phyloP scores from a whole-genome alignment of 2,113 vertebrate species.

The Phrynosoma platyrhinos region DNA sequence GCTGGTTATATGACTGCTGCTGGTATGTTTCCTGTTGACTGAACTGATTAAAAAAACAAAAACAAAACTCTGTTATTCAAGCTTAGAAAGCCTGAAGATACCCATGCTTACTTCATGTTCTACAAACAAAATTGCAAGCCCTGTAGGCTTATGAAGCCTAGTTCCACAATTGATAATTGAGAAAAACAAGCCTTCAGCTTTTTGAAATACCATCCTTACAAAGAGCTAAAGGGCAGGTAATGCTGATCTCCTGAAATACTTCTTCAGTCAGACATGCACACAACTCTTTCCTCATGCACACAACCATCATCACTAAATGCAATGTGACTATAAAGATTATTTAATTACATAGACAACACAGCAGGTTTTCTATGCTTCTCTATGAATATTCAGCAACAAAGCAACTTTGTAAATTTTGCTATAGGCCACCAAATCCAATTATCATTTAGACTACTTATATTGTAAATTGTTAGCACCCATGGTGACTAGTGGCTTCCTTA shows the following conservation, averaged over 20 bases:
- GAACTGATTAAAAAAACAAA: slow-evolving; percentile 67
- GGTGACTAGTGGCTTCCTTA: neutral
- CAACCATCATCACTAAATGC: neutral
- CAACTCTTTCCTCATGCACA: neutral
- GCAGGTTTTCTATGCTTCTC: neutral
- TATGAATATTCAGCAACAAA: neutral
- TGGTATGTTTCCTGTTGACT: slow-evolving; percentile 74
- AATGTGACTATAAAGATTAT: neutral
- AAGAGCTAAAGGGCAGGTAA: slow-evolving; percentile 51
- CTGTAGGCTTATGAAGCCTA: slow-evolving; percentile 71
- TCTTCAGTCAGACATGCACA: neutral
- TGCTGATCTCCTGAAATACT: slow-evolving; percentile 46
- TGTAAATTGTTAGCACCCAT: slow-evolving; percentile 1
- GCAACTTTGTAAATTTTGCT: neutral
- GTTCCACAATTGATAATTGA: slow-evolving; percentile 76
- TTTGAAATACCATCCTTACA: slow-evolving; percentile 74
- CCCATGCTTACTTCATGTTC: slow-evolving; percentile 75
- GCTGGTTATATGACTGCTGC: slow-evolving; percentile 54
- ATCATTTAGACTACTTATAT: neutral
- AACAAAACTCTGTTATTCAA: slow-evolving; percentile 70
- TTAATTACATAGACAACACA: neutral
- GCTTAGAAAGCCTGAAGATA: slow-evolving; percentile 76
- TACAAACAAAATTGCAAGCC: slow-evolving; percentile 75
- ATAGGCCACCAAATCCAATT: neutral
- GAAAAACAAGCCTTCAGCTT: slow-evolving; percentile 73